Conservation (phyloP, 2,113 vertebrate species). For the Bubalus kerabau region DNA sequence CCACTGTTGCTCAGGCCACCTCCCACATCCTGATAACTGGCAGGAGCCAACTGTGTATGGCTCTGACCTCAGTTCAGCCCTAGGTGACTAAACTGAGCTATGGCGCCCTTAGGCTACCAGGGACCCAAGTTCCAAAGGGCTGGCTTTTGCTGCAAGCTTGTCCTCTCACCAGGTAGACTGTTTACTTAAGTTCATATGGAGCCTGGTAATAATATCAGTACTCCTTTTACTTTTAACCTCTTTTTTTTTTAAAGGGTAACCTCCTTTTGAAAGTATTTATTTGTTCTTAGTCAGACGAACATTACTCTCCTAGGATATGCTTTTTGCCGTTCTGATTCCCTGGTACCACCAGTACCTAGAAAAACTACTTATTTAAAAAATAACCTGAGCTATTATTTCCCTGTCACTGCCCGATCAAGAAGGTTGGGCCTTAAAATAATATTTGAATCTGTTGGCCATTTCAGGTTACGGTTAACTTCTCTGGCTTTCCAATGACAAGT, state of each 20-base stretch:
- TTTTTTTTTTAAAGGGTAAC: neutral
- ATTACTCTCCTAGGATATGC: neutral
- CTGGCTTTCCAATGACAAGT: neutral
- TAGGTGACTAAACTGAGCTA: neutral
- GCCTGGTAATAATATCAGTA: conserved; percentile 8
- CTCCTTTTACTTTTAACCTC: neutral
- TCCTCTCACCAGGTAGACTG: neutral
- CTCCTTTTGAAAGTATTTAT: neutral
- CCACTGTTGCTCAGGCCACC: neutral
- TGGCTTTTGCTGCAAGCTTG: neutral
- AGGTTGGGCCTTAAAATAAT: neutral
- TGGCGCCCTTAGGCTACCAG: neutral
- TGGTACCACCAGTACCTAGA: neutral
- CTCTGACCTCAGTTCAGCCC: neutral
- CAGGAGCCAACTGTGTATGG: rapidly evolving
- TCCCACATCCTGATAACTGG: neutral
- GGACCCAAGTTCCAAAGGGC: too few relatives aligned
- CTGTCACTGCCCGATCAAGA: neutral
- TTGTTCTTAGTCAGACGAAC: neutral
- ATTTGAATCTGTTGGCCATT: neutral
- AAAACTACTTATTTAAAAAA: neutral
- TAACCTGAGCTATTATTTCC: neutral
- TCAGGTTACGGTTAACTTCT: neutral
- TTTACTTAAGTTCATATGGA: conserved; percentile 31
- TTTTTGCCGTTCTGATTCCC: neutral